Evolutionary conservation across 2,888 invertebrate genomes (phyloP).

Genomic region (Rhagium mordax): DNA sequence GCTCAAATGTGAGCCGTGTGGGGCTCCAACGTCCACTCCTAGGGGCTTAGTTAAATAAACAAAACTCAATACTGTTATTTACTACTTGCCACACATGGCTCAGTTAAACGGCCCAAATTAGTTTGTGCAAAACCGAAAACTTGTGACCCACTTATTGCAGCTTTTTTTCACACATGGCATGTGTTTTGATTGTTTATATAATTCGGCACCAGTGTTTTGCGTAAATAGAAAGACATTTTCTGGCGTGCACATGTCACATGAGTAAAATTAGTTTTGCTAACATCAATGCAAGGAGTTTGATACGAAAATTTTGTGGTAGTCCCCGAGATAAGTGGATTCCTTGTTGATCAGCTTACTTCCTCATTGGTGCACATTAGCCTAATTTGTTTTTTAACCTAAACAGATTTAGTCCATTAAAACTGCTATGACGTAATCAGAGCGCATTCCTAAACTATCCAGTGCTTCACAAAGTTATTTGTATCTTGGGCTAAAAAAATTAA

Average conservation of each 20-base stretch:
- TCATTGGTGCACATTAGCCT: neutral
- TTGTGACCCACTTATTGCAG: neutral
- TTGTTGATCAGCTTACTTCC: neutral
- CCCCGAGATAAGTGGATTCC: too few relatives aligned
- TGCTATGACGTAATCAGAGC: neutral
- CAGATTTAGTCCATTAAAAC: neutral
- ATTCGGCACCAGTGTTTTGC: neutral
- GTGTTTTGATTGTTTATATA: neutral
- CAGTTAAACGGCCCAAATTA: neutral
- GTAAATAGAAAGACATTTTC: too few relatives aligned
- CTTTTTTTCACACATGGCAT: neutral
- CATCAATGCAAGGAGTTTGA: too few relatives aligned
- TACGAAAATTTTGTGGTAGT: too few relatives aligned
- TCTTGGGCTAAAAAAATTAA: neutral
- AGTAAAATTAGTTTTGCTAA: too few relatives aligned
- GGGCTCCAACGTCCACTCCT: too few relatives aligned
- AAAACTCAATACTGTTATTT: too few relatives aligned
- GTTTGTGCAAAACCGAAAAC: neutral
- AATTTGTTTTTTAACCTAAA: neutral
- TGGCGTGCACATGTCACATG: too few relatives aligned
- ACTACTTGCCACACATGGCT: neutral
- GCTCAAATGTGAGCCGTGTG: too few relatives aligned
- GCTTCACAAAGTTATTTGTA: neutral
- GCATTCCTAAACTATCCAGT: neutral
- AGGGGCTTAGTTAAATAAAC: too few relatives aligned